Evolutionary conservation across 2,797 vertebrate species (phyloP).

Genomic region (Hybognathus amarus): DNA sequence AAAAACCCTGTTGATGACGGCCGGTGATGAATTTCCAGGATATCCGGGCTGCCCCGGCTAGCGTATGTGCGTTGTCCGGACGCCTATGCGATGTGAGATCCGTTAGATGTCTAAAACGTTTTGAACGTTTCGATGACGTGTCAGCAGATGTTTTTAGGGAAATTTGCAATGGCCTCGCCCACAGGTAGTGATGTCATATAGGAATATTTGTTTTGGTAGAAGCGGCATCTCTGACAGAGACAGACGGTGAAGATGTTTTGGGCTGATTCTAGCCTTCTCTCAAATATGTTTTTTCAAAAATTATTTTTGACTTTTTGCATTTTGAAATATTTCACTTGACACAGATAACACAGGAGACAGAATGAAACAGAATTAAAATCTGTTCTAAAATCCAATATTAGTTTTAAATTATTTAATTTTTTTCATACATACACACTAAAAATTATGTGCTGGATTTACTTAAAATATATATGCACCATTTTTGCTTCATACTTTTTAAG

Average conservation of each 20-base stretch:
- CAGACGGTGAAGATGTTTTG: not conserved
- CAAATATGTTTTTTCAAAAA: not conserved
- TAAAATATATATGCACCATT: too few species aligned
- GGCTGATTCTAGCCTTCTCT: not conserved
- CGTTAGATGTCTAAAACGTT: not conserved
- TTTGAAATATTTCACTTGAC: not conserved
- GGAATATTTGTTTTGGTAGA: not conserved
- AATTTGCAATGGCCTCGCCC: not conserved
- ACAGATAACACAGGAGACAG: not conserved
- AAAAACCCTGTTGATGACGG: constrained; percentile 58
- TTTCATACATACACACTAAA: not conserved
- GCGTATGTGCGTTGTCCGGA: not conserved
- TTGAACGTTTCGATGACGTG: not conserved
- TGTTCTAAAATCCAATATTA: not conserved
- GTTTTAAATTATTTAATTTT: not conserved
- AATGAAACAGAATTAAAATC: not conserved
- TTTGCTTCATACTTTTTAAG: too few species aligned
- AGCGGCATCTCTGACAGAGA: not conserved
- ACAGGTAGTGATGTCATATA: constrained; percentile 9
- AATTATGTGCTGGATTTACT: too few species aligned
- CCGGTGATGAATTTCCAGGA: constrained; percentile 30
- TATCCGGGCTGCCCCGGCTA: constrained; percentile 6
- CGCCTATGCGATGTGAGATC: not conserved
- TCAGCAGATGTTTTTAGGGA: constrained; percentile 15
- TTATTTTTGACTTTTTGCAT: not conserved